phyloP scores from a whole-genome alignment of 2,888 invertebrate species.

The Drosophila kanekoi region DNA sequence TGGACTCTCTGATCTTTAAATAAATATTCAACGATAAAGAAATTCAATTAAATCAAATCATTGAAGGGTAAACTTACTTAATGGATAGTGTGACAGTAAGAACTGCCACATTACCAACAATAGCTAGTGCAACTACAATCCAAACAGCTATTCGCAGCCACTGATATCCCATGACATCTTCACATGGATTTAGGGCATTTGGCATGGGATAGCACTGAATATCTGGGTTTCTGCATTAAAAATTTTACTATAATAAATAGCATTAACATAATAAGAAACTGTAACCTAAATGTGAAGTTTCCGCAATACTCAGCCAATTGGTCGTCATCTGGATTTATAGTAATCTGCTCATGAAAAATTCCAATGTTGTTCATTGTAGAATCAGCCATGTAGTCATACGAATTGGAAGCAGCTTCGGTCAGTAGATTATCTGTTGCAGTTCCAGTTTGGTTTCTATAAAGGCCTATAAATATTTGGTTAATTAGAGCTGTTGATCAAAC shows the following conservation, averaged over 20 bases:
- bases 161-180: constrained; percentile 94
- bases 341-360: constrained; percentile 85
- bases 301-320: constrained; percentile 86
- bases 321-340: constrained; percentile 85
- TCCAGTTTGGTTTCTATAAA: background rate
- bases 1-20: constrained; percentile 85
- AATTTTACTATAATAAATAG: background rate
- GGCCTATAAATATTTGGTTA: background rate
- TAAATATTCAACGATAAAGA: background rate
- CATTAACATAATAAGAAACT: background rate
- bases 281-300: constrained; percentile 85
- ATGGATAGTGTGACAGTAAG: constrained; percentile 91
- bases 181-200: constrained; percentile 94
- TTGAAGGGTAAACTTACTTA: constrained; percentile 66
- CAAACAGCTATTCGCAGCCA: constrained; percentile 93
- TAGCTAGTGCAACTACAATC: constrained; percentile 93
- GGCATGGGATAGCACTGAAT: constrained; percentile 90
- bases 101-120: constrained; percentile 93
- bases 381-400: constrained; percentile 72
- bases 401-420: constrained; percentile 19
- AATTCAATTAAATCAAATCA: too few relatives aligned
- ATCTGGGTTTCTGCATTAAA: constrained; percentile 83
- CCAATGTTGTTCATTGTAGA: constrained; percentile 74
- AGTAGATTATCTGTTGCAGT: constrained; percentile 1
- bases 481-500: background rate